Evolutionary conservation across 2,797 vertebrate species (phyloP).

Genomic region (Todus mexicanus): DNA sequence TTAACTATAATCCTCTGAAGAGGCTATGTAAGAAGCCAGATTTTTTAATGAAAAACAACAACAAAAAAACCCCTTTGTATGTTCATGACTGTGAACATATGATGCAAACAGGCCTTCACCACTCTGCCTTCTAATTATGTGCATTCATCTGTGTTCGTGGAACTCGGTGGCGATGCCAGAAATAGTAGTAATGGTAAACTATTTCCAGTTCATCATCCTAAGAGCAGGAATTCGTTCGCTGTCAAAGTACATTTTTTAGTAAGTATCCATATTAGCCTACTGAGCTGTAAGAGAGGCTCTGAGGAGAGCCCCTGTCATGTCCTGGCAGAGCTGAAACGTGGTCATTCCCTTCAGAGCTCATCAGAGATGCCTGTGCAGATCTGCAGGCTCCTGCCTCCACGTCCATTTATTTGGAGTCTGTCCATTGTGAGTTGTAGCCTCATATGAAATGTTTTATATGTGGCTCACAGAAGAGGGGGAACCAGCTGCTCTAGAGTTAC

Average conservation of each 20-base stretch:
- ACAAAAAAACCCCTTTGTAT: background rate
- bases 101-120: background rate
- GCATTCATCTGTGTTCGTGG: background rate
- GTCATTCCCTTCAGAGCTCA: background rate
- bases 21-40: background rate
- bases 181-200: background rate
- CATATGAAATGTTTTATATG: rapidly evolving
- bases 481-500: background rate
- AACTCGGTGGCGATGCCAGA: background rate
- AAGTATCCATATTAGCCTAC: background rate
- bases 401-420: too few relatives aligned
- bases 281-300: background rate
- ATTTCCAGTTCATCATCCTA: background rate
- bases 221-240: background rate
- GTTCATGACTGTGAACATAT: background rate
- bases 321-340: background rate
- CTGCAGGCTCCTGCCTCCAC: background rate
- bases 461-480: background rate
- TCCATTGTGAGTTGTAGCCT: background rate
- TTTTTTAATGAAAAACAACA: background rate
- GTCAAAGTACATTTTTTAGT: background rate
- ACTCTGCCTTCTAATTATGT: background rate
- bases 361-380: background rate
- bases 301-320: background rate
- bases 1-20: background rate